Evolutionary conservation across 2,888 invertebrate genomes (phyloP).

Genomic region (Leucophora obtusa): DNA sequence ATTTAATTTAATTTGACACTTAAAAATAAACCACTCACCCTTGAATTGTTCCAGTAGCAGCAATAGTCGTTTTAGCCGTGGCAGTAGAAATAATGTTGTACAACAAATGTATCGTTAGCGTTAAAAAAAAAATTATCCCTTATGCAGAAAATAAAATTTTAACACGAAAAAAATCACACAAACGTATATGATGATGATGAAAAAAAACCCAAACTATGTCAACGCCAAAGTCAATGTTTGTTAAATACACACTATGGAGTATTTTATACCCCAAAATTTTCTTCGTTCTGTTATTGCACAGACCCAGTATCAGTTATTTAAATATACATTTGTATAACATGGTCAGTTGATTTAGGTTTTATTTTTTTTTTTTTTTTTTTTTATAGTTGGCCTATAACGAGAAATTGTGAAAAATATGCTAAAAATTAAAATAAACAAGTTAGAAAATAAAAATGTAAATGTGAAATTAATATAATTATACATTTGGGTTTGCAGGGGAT

Average conservation of each 20-base stretch:
- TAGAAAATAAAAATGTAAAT: constrained; percentile 27
- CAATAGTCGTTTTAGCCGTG: background rate
- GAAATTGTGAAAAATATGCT: background rate
- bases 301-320: background rate
- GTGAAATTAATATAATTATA: constrained; percentile 46
- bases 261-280: constrained; percentile 6
- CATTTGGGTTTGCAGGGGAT: constrained; percentile 38
- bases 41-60: constrained; percentile 28
- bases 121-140: constrained; percentile 35
- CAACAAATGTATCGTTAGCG: constrained; percentile 21
- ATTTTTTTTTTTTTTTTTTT: too few species aligned
- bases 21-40: constrained; percentile 56
- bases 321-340: constrained; percentile 24
- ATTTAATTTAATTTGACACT: constrained; percentile 61
- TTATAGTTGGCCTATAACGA: constrained; percentile 44
- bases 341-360: constrained; percentile 36
- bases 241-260: constrained; percentile 52
- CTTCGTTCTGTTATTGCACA: background rate
- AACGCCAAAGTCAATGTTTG: constrained; percentile 64
- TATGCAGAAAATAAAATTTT: constrained; percentile 1
- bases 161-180: background rate
- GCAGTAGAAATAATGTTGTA: background rate
- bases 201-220: constrained; percentile 54
- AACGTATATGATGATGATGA: constrained; percentile 12
- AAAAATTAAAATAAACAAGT: constrained; percentile 30